Conservation (phyloP, 2,113 vertebrate species). For the Syngnathoides biaculeatus region DNA sequence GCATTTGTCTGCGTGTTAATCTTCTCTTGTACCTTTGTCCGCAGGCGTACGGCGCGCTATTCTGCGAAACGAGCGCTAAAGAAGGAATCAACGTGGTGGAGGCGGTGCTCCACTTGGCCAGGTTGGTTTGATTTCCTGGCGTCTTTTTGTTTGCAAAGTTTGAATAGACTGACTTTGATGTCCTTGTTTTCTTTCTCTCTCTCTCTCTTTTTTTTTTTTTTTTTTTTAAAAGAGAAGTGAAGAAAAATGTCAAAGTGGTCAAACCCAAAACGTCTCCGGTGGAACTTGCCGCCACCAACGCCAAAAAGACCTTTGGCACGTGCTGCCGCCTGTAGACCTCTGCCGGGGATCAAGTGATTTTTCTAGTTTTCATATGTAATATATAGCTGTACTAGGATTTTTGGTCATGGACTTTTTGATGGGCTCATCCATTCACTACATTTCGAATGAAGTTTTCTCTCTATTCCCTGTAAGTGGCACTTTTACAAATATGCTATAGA, state of each 20-base stretch:
- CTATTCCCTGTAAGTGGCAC: constrained; percentile 19
- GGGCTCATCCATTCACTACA: neutral
- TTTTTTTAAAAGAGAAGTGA: constrained; percentile 59
- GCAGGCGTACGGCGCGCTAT: constrained; percentile 72
- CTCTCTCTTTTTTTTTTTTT: constrained; percentile 1
- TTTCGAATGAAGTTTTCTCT: neutral
- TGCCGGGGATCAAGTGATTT: neutral
- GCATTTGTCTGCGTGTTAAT: too few relatives aligned
- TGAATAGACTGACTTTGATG: neutral
- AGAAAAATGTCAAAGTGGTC: constrained; percentile 51
- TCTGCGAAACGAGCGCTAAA: constrained; percentile 77
- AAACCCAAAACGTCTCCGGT: constrained; percentile 24
- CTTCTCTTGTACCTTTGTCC: too few relatives aligned
- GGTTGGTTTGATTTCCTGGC: constrained; percentile 35
- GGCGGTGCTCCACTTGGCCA: constrained; percentile 69
- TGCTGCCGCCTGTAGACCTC: constrained; percentile 60
- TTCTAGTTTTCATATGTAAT: neutral
- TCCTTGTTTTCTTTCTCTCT: neutral
- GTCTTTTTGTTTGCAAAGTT: neutral
- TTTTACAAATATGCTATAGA: constrained; percentile 11
- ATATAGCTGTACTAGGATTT: neutral
- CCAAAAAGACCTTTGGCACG: constrained; percentile 28
- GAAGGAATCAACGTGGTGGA: constrained; percentile 69
- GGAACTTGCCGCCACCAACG: constrained; percentile 35
- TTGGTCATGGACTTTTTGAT: constrained; percentile 14